phyloP scores from a whole-genome alignment of 2,797 vertebrate genomes.

The Telmatherina bonti region DNA sequence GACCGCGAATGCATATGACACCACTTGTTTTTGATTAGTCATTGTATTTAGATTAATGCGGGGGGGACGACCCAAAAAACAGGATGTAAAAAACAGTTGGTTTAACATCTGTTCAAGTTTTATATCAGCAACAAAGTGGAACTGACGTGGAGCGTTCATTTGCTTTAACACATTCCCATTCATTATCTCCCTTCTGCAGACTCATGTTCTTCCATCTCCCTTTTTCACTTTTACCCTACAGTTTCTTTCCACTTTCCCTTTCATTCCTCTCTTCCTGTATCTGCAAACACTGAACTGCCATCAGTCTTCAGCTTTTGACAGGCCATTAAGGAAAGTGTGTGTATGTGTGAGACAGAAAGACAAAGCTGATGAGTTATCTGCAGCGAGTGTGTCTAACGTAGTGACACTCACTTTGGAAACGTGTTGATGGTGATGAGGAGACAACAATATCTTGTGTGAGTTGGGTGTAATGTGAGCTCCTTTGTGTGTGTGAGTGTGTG shows the following conservation, averaged over 20 bases:
- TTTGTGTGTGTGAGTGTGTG: slow-evolving; percentile 42
- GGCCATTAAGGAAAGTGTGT: slow-evolving; percentile 28
- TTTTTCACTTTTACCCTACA: background rate
- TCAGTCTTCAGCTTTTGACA: slow-evolving; percentile 22
- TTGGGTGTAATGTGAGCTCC: slow-evolving; percentile 17
- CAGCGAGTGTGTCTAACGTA: slow-evolving; percentile 41
- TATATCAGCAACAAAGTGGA: no score
- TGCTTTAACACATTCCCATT: no score
- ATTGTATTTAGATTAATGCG: background rate
- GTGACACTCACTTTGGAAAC: slow-evolving; percentile 57
- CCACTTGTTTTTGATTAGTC: background rate
- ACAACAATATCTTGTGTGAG: slow-evolving; percentile 32
- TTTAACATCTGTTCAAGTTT: no score
- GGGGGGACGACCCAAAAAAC: no score
- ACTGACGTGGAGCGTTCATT: background rate
- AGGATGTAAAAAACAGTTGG: no score
- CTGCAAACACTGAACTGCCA: slow-evolving; percentile 8
- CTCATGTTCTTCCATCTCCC: background rate
- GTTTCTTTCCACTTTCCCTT: background rate
- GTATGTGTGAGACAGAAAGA: slow-evolving; percentile 13
- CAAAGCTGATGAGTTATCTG: slow-evolving; percentile 46
- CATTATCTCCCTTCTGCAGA: background rate
- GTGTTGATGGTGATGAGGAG: slow-evolving; percentile 56
- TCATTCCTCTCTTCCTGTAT: slow-evolving; percentile 4
- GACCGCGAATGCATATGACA: no score